Base-by-base conservation (phyloP, 1,140 invertebrate species). In the Manduca sexta region DNA sequence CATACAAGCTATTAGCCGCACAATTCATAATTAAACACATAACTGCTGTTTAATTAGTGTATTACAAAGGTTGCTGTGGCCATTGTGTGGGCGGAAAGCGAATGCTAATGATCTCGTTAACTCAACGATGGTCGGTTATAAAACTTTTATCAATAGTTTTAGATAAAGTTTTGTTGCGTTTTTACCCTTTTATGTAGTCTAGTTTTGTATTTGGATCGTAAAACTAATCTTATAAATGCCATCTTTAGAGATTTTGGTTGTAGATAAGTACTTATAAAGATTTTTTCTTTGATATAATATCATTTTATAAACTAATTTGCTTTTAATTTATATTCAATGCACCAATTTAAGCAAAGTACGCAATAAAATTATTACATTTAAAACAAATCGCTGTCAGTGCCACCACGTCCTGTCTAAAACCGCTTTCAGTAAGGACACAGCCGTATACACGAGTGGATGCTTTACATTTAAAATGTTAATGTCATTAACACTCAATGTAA, bases 21-120 rank as follows among this genome's bases (percentile, higher is more conserved):
- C 52, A 51, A 57, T 54, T 56, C 51, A 33, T 64, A 57, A 60
- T 64, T 60, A 64, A 52, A 60, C 52, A 57, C 54, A 50, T 54
- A 49, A 55, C 45, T 26, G 48, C 18, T 57, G 45, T 45, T 52
- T 57, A 56, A 64, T 63, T 53, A 56, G 44, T 46, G 14, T 62
- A 58, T 40, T 46, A 43, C 48, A 31, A 47, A 47, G 44, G 43
- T 37, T 50, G 26, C 14, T 39, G 40, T 18, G 34, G 14, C 18
- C 18, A 42, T 3, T 43, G 10, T 17, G 47, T 45, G 38, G 37
- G 50, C 17, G 43, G 29, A 1, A 12, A 33, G 17, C 16, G 21
- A 10, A 15, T 29, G 10, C 17, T 17, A 37, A 40, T 43, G 14
- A 38, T 11, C 29, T 45, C 14, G 33, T 38, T 44, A 29, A 30